Base-by-base conservation (phyloP, 2,797 vertebrate genomes). In the Nothura maculosa region DNA sequence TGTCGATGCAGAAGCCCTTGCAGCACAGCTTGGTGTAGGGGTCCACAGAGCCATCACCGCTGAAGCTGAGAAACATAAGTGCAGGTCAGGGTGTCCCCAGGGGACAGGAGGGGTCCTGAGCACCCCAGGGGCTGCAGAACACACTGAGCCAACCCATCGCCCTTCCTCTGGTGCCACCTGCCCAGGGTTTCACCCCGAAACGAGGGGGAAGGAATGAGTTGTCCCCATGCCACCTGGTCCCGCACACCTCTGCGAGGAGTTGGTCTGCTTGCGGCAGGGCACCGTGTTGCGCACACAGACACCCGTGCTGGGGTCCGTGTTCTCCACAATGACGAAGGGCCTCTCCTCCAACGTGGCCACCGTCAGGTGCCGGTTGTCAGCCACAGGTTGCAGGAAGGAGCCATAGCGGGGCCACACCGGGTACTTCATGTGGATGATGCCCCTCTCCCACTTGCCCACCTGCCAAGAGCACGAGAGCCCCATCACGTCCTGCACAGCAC, bases 1-100 rank as follows among this genome's bases (percentile, higher is more conserved):
- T 99, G 97, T 99, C 99, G 2, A 99, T 99, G 97, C 99, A 99
- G 98, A 99, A 99, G 40, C 99, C 99, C 93, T 99, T 99, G 90
- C 99, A 99, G 97, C 99, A 99, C 55, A 99, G 98, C 94, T 99
- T 99, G 96, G 98, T 99, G 97, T 99, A 99, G 40, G 99, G 98
- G 89, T 99, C 98, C 0, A 98, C 92, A 1, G 98, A 97, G 20
- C 98, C 98, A 0, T 98, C 96, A 1, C 97, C 92, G 27, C 98
- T 99, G 97, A 28, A 89, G 84, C 34, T 43, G 9, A 30, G 38
- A 3, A 40, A 0, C 28, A 24, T 7, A 76, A 67, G 45, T 61
- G 57, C 0, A 32, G 10, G 67, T 40, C 48, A 16, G 27, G 52
- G 16, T 17, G 4, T 30, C 28, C 17, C 52, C 28, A 54, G 28